A percentile compares a stretch with the other conserved stretches of the same genome.
Evolutionary conservation across 2,888 invertebrate genomes (phyloP).

Genomic region (Torymus tubicola): DNA sequence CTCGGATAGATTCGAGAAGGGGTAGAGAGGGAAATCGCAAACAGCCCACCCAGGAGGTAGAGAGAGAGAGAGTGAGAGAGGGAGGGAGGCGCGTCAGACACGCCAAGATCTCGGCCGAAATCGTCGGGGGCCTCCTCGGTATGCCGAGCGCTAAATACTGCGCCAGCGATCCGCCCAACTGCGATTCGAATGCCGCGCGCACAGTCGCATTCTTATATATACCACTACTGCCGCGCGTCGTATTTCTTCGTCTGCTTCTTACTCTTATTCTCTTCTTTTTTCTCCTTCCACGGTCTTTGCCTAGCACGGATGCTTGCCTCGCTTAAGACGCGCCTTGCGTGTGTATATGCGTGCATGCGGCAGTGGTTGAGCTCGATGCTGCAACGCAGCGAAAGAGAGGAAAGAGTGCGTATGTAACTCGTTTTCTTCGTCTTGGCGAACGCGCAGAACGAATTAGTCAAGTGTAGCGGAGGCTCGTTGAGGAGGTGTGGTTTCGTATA

Average conservation of each 20-base stretch:
- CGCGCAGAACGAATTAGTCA: too few relatives aligned
- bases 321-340: slow-evolving; percentile 8
- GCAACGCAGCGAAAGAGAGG: too few relatives aligned
- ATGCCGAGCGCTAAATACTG: slow-evolving; percentile 51
- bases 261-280: slow-evolving; percentile 28
- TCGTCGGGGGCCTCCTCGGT: slow-evolving; percentile 50
- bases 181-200: slow-evolving; percentile 17
- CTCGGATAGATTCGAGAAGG: neutral
- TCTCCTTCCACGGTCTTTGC: slow-evolving; percentile 48
- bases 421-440: neutral
- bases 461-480: too few relatives aligned
- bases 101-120: slow-evolving; percentile 61
- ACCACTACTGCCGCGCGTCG: too few relatives aligned
- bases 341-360: too few relatives aligned
- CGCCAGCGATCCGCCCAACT: neutral
- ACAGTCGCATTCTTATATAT: slow-evolving; percentile 34
- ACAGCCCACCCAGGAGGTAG: slow-evolving; percentile 48
- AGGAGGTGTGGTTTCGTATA: too few relatives aligned
- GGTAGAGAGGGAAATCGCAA: neutral
- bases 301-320: slow-evolving; percentile 48
- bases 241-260: too few relatives aligned
- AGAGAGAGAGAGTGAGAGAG: slow-evolving; percentile 1
- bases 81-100: slow-evolving; percentile 54
- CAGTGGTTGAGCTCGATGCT: too few relatives aligned
- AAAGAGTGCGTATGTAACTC: too few relatives aligned